phyloP scores from a whole-genome alignment of 2,113 vertebrate genomes.

The Nycticebus coucang region DNA sequence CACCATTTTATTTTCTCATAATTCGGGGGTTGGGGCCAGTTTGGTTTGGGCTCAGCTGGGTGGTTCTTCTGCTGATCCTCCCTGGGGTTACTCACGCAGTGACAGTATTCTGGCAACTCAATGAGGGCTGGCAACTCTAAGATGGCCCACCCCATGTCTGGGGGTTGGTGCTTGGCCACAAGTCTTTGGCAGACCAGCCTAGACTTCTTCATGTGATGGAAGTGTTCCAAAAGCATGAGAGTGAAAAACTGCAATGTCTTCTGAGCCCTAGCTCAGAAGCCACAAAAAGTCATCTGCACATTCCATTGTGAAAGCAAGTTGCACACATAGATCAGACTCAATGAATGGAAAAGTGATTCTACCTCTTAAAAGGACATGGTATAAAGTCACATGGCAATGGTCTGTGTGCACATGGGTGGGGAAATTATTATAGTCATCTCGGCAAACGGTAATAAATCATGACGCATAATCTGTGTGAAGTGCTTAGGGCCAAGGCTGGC shows the following conservation, averaged over 20 bases:
- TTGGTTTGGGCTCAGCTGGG: background rate
- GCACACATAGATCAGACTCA: background rate
- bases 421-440: background rate
- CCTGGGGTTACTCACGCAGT: background rate
- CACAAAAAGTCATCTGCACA: background rate
- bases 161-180: background rate
- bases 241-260: background rate
- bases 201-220: background rate
- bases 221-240: background rate
- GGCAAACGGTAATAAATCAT: background rate
- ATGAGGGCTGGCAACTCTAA: background rate
- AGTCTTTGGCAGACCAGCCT: background rate
- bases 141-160: background rate
- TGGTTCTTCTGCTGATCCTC: background rate
- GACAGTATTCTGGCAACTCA: background rate
- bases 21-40: background rate
- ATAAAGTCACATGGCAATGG: background rate
- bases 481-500: background rate
- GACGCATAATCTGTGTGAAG: background rate
- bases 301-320: conserved; percentile 9
- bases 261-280: background rate
- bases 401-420: background rate
- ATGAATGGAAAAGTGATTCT: background rate
- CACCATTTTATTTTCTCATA: background rate
- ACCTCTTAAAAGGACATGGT: background rate